These are phyloP conservation scores for Muntiacus muntjak DNA, from an alignment of 2,113 vertebrate species.

Conservation along the genomic window DNA sequence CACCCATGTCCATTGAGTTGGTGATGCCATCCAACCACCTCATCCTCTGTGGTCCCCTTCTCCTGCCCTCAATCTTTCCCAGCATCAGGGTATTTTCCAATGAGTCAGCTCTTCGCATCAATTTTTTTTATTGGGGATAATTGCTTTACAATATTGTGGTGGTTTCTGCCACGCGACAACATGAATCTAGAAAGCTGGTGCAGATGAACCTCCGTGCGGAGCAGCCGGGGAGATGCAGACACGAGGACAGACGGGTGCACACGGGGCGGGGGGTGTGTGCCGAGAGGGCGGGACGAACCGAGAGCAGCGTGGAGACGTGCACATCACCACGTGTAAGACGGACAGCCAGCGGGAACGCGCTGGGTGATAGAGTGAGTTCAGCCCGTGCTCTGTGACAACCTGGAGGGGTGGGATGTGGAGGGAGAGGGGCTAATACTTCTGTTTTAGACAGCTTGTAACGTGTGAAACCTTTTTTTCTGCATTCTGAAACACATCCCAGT, in stretches of 20 bases:
- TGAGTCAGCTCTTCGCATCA: neutral
- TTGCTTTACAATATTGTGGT: neutral
- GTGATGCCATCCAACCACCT: neutral
- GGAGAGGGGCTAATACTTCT: neutral
- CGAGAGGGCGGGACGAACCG: rapidly evolving
- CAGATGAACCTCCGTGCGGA: neutral
- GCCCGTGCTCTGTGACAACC: rapidly evolving
- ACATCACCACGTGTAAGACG: rapidly evolving
- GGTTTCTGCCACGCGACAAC: neutral
- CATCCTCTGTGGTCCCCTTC: neutral
- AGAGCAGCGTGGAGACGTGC: rapidly evolving
- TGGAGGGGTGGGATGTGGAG: rapidly evolving
- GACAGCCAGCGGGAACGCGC: rapidly evolving
- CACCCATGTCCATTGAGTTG: neutral
- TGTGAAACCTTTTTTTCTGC: neutral
- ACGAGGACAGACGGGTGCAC: neutral
- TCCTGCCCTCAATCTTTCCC: neutral
- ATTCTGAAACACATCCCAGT: neutral
- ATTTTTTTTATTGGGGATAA: neutral
- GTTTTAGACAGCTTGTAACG: neutral
- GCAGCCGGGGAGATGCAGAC: neutral
- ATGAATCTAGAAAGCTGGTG: neutral
- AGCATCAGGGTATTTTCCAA: neutral
- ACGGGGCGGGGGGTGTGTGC: rapidly evolving
- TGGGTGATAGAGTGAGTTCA: neutral